Base-by-base conservation (phyloP, 2,888 invertebrate genomes). In the Catonia carolina region DNA sequence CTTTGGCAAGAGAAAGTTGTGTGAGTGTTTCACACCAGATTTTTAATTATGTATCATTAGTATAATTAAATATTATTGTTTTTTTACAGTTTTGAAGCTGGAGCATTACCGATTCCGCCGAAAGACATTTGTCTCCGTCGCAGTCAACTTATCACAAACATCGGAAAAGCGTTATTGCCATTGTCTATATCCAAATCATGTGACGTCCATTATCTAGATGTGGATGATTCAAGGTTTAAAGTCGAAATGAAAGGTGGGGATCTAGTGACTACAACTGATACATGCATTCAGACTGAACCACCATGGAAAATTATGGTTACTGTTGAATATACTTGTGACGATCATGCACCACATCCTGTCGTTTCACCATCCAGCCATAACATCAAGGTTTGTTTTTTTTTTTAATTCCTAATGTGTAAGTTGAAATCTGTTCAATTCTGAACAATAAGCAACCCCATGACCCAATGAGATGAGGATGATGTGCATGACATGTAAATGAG, bases 201-300 rank as follows among this genome's bases (percentile, higher is more conserved):
- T 71, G 80, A 81, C 67, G 84, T 88, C 18, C 82, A 82, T 64
- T 90, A 85, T 72, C 73, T 87, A 53, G 88, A 89, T 65, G 86
- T 89, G 1, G 86, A 84, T 64, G 90, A 90, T 68, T 82, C 84
- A 31, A 75, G 89, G 52, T 86, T 87, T 62, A 72, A 78, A 22
- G 85, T 91, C 41, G 90, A 91, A 68, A 80, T 80, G 45, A 81
- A 83, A 59, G 89, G 86, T 64, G 85, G 87, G 0, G 90, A 92
- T 70, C 73, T 91, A 60, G 90, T 91, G 0, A 89, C 89, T 0
- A 84, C 85, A 58, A 76, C 77, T 48, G 86, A 89, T 70, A 80
- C 88, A 58, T 91, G 91, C 69, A 82, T 90, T 58, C 62, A 64
- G 6, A 80, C 81, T 45, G 89, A 89, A 70, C 86, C 87, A 0